A percentile compares a stretch with the other conserved stretches of the same genome.
phyloP scores from a whole-genome alignment of 2,888 invertebrate species.

The Tridacna gigas region DNA sequence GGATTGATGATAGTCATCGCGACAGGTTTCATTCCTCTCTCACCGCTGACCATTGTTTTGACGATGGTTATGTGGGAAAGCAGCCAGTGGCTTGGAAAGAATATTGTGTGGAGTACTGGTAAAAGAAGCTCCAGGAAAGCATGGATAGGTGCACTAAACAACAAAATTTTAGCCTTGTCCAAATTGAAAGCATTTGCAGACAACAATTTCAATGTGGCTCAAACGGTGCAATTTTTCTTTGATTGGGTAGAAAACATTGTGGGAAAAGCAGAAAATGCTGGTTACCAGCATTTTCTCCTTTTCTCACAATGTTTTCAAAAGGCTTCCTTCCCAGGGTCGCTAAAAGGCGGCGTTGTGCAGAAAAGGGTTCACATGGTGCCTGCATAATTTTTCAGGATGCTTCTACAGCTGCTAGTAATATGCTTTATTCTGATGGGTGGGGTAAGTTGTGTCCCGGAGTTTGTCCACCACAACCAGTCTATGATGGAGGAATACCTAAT shows the following conservation, averaged over 20 bases:
- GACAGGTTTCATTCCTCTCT: too few species aligned
- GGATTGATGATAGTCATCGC: too few species aligned
- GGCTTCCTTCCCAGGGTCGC: background rate
- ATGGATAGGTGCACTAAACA: too few species aligned
- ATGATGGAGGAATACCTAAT: slow-evolving; percentile 93
- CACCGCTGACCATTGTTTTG: too few species aligned
- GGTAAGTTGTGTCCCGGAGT: slow-evolving; percentile 87
- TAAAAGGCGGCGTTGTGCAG: background rate
- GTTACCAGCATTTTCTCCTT: background rate
- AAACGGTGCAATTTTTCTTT: too few species aligned
- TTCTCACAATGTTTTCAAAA: background rate
- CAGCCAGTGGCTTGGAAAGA: too few species aligned
- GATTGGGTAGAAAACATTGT: background rate
- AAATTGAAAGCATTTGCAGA: too few species aligned
- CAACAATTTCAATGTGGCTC: too few species aligned
- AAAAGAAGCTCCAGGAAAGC: too few species aligned
- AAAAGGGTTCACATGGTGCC: background rate
- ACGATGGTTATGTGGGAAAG: too few species aligned
- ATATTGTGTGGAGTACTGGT: too few species aligned
- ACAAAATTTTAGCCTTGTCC: too few species aligned
- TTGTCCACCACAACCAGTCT: slow-evolving; percentile 94
- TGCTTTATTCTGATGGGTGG: slow-evolving; percentile 8
- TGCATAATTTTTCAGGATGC: slow-evolving; percentile 11
- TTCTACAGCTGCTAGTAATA: background rate
- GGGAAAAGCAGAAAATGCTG: background rate